phyloP scores from a whole-genome alignment of 2,797 vertebrate genomes.

The Heterohyrax brucei region DNA sequence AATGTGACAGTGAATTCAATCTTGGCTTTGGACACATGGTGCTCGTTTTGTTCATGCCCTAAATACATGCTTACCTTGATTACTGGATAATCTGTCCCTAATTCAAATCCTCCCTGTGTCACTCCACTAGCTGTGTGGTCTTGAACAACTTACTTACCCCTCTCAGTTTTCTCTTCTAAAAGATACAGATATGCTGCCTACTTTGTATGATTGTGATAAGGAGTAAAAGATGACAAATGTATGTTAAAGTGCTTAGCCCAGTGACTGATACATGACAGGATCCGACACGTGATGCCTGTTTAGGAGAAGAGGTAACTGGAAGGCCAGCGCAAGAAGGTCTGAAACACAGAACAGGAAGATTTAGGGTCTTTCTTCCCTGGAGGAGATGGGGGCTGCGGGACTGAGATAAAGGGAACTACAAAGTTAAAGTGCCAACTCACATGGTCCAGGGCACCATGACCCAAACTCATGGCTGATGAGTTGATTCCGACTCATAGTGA shows the following conservation, averaged over 20 bases:
- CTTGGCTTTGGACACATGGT: too few species aligned
- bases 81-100: too few species aligned
- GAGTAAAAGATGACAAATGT: conserved; percentile 3
- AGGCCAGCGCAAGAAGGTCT: background rate
- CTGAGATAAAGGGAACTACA: background rate
- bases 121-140: background rate
- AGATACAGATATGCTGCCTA: background rate
- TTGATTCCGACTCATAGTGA: too few species aligned
- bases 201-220: conserved; percentile 12
- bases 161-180: background rate
- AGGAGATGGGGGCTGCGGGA: background rate
- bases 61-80: too few species aligned
- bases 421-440: background rate
- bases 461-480: too few species aligned
- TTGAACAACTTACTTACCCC: background rate
- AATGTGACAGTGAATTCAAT: too few species aligned
- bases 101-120: background rate
- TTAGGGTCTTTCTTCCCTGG: background rate
- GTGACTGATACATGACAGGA: background rate
- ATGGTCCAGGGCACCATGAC: background rate
- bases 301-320: background rate
- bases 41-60: too few species aligned
- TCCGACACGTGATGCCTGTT: background rate
- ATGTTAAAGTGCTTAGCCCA: conserved; percentile 9
- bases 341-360: background rate